Conservation (phyloP, 2,888 invertebrate species). For the Glaucopsyche alexis region DNA sequence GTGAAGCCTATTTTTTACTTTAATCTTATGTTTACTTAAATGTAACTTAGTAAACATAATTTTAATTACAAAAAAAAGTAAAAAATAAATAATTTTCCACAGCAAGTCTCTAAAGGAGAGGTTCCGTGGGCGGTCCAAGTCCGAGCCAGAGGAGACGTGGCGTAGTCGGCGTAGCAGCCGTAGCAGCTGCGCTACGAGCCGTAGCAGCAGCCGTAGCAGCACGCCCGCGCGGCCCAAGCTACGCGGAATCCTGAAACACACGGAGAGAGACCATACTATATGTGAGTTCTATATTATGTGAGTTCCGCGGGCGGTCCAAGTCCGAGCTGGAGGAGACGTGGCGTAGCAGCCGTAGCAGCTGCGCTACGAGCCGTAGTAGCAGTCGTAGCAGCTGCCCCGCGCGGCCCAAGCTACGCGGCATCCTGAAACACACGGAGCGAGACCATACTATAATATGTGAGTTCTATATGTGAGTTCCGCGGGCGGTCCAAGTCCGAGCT, state of each 20-base stretch:
- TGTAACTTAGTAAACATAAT: too few relatives aligned
- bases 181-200: slow-evolving; percentile 44
- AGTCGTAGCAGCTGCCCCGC: too few relatives aligned
- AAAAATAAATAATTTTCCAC: too few relatives aligned
- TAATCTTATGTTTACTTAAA: too few relatives aligned
- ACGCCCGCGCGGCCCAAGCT: slow-evolving; percentile 45
- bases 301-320: slow-evolving; percentile 52
- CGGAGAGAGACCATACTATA: slow-evolving; percentile 44
- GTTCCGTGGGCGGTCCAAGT: slow-evolving; percentile 53
- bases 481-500: slow-evolving; percentile 54
- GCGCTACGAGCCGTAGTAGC: slow-evolving; percentile 45
- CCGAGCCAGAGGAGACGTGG: slow-evolving; percentile 47
- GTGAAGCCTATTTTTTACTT: too few relatives aligned
- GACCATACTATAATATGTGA: slow-evolving; percentile 41
- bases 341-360: slow-evolving; percentile 33
- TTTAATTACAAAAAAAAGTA: too few relatives aligned
- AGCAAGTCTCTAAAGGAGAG: slow-evolving; percentile 50
- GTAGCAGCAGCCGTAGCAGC: slow-evolving; percentile 42
- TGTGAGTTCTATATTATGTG: background rate
- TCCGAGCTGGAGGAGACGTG: slow-evolving; percentile 48
- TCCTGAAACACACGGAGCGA: slow-evolving; percentile 52
- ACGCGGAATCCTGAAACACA: slow-evolving; percentile 56
- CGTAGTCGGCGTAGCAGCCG: slow-evolving; percentile 8
- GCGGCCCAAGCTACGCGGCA: slow-evolving; percentile 51
- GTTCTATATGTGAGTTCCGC: slow-evolving; percentile 46